Base-by-base conservation (phyloP, 2,113 vertebrate genomes). In the Crotalus tigris region DNA sequence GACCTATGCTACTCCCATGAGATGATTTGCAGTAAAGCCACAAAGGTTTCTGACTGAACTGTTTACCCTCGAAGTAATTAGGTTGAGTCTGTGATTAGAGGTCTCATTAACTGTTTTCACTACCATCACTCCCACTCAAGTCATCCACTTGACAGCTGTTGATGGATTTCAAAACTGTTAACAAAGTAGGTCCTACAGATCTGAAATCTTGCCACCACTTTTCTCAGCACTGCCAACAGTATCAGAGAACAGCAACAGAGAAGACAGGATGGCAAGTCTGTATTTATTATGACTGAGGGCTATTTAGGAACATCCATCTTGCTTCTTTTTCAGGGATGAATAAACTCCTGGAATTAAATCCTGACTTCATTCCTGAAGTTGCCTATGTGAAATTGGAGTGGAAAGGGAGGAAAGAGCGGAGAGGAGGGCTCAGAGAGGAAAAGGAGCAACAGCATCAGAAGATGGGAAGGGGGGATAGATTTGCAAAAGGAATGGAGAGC, bases 401-500 rank as follows among this genome's bases (percentile, higher is more conserved):
- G 39, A 15, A 17, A 26, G 94, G 94, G 95, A 39, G 95, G 33
- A 59, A 21, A 0, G 26, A 94, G 54, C 92, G 4, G 59, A 0
- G 88, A 92, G 64, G 33, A 93, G 39, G 0, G 0, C 0, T 0
- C 49, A 0, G 75, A 59, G 59, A n/a, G 87, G 33, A 61, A 39
- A 23, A 44, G 54, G 44, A 58, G 59, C 2, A 88, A 15, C 17
- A 15, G n/a, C 81, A 87, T 53, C 57, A 55, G 53, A 29, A 64
- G 90, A 64, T 57, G n/a, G 85, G 33, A 57, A 87, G 51, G 26
- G 53, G 53, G 75, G 54, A 24, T 55, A 55, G 91, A 89, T 89
- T 89, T 89, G 90, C 58, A 57, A 59, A 88, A n/a, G 55, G n/a
- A 91, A 81, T 69, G 1, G 57, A 86, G 75, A 93, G 57, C n/a